Conservation (phyloP, 2,797 vertebrate genomes). For the Perodicticus potto region DNA sequence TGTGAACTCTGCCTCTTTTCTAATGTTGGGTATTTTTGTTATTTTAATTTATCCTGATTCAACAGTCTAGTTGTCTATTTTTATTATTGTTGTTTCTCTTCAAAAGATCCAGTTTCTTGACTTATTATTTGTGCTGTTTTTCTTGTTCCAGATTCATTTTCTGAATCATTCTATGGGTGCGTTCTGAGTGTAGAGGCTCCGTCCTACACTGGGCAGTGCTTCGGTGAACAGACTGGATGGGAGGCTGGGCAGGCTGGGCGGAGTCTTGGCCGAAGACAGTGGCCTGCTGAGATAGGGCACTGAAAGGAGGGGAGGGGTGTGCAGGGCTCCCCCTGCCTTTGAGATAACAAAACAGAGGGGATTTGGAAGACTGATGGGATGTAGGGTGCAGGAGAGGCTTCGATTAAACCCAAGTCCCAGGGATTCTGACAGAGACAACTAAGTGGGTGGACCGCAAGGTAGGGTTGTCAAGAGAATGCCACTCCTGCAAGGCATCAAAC, state of each 20-base stretch:
- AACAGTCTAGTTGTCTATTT: background rate
- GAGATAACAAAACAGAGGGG: background rate
- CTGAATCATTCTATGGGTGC: background rate
- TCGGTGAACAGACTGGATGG: background rate
- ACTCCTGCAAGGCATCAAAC: background rate
- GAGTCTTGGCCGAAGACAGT: background rate
- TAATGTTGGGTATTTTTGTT: background rate
- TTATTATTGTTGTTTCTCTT: background rate
- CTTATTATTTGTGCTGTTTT: background rate
- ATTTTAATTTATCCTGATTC: background rate
- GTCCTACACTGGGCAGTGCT: background rate
- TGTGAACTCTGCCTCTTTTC: background rate
- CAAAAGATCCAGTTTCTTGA: background rate
- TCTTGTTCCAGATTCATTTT: background rate
- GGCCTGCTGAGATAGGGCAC: background rate
- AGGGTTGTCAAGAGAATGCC: background rate
- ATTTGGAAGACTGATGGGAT: background rate
- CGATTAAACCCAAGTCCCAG: background rate
- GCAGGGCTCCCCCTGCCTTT: background rate
- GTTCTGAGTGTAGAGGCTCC: background rate
- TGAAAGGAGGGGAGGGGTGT: background rate
- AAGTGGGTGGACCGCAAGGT: fast-evolving
- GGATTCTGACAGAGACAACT: background rate
- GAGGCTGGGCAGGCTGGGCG: background rate
- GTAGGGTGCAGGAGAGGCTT: background rate